Evolutionary conservation across 2,113 vertebrate species (phyloP), one percentile per base, ranked within the genome.

Genomic region (Rhinichthys klamathensis): DNA sequence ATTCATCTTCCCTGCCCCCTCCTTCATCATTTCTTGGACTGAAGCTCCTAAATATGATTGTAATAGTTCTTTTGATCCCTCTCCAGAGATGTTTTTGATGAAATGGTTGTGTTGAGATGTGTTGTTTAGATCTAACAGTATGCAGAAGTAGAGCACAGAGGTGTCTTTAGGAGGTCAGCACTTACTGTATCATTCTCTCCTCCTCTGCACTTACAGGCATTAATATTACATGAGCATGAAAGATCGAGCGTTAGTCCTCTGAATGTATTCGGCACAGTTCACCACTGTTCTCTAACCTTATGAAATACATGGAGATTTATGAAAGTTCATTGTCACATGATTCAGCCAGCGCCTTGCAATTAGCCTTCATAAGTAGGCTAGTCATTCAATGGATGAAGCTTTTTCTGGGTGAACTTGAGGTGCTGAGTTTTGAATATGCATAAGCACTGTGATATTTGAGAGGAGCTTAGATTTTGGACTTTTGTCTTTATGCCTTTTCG

Each of bases 71-170:
- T 41, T 35, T n/a, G 11, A 61, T 79, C 58, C 23, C 13, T 79
- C 76, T 60, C 18, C 76, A 41, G 23, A 54, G n/a, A 58, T 41
- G 54, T 13, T 15, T 60, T 60, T 41, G 76, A 77, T 58, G 23
- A 77, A 35, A n/a, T 51, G 15, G 11, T 16, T 79, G 54, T 25
- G 76, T 44, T 32, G 9, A 65, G 60, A 16, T 18, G 78, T 65
- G 38, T 65, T 65, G 78, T 23, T 65, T 32, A 44, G 35, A 25
- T 65, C 58, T 65, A 16, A 65, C 60, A 46, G 78, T 25, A 13
- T 9, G 27, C 80, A 69, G 80, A 82, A 69, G 79, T 82, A 27
- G 61, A 27, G 21, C 63, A 51, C 25, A 21, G 73, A 75, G 46
- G 41, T 16, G 21, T 82, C 63, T 35, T 82, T 30, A 46, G 5